A percentile compares a stretch with the other conserved stretches of the same genome.
These are phyloP conservation scores for Palythoa grandiflora DNA, from an alignment of 92 coral and sea anemone genomes.

Conservation along the genomic window DNA sequence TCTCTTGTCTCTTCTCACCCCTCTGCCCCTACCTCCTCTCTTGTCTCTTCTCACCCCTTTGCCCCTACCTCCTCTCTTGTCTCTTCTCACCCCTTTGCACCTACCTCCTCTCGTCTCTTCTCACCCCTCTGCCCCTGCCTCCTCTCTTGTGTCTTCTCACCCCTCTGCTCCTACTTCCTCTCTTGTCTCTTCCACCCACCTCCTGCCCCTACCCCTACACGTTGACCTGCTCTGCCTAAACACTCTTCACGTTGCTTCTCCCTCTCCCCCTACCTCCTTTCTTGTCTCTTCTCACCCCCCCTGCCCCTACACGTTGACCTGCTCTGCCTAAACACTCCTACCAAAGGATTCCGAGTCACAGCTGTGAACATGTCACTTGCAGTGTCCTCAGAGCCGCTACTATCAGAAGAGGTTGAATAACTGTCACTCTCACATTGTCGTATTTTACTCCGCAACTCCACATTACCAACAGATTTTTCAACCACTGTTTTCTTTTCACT, in stretches of 20 bases:
- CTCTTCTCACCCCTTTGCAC: too few relatives aligned
- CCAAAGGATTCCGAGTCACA: background rate
- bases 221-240: background rate
- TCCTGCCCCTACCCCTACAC: background rate
- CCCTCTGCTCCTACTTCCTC: too few relatives aligned
- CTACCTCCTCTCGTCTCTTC: too few relatives aligned
- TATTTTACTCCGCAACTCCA: background rate
- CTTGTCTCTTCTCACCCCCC: background rate
- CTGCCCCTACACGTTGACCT: background rate
- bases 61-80: too few relatives aligned
- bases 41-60: too few relatives aligned
- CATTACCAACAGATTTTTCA: background rate
- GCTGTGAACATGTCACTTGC: background rate
- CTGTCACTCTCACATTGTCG: background rate
- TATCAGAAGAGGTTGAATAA: slow-evolving; percentile 22
- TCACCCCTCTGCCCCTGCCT: too few relatives aligned
- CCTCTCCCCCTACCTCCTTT: background rate
- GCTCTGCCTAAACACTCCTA: slow-evolving; percentile 2
- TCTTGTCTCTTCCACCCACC: background rate
- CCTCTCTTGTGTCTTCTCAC: too few relatives aligned
- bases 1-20: too few relatives aligned
- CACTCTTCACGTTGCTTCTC: background rate
- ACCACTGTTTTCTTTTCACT: background rate
- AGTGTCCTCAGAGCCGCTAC: background rate
- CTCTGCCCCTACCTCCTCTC: too few relatives aligned